A percentile compares a stretch with the other conserved stretches of the same genome.
These are phyloP conservation scores for Dysidea cf. avara DNA, from an alignment of 37 sponge, comb jelly and placozoan genomes.

Conservation along the genomic window DNA sequence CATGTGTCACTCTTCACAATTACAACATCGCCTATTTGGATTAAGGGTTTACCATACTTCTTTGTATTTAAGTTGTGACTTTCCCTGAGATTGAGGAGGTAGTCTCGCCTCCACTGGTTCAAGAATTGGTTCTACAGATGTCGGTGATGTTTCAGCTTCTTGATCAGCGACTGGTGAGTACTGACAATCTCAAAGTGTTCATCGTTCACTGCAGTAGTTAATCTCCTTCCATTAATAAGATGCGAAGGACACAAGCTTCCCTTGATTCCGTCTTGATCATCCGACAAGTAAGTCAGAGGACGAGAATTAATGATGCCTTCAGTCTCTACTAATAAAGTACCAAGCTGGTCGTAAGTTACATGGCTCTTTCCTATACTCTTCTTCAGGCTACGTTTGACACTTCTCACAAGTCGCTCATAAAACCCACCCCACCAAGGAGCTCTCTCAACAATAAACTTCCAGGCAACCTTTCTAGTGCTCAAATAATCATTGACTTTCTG, in stretches of 20 bases:
- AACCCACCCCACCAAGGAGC: too few species aligned
- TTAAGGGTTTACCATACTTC: neutral
- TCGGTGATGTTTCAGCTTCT: slow-evolving; percentile 24
- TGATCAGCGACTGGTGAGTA: too few species aligned
- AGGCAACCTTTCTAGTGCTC: neutral
- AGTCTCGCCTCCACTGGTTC: slow-evolving; percentile 32
- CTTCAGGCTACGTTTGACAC: neutral
- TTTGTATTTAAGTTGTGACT: neutral
- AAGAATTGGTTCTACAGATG: slow-evolving; percentile 35
- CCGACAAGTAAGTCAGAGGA: neutral
- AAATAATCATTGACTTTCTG: neutral
- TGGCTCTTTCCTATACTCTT: neutral
- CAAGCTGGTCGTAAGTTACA: neutral
- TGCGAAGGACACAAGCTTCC: neutral
- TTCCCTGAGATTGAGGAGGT: too few species aligned
- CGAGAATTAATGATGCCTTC: neutral
- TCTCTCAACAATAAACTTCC: too few species aligned
- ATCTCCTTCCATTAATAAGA: neutral
- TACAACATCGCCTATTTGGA: too few species aligned
- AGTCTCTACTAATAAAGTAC: too few species aligned
- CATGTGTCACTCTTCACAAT: too few species aligned
- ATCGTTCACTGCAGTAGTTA: too few species aligned
- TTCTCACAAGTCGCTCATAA: too few species aligned
- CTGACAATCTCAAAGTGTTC: slow-evolving; percentile 26
- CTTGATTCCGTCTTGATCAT: neutral